These are phyloP conservation scores for Catonia carolina DNA, from an alignment of 2,888 invertebrate species.

Conservation along the genomic window DNA sequence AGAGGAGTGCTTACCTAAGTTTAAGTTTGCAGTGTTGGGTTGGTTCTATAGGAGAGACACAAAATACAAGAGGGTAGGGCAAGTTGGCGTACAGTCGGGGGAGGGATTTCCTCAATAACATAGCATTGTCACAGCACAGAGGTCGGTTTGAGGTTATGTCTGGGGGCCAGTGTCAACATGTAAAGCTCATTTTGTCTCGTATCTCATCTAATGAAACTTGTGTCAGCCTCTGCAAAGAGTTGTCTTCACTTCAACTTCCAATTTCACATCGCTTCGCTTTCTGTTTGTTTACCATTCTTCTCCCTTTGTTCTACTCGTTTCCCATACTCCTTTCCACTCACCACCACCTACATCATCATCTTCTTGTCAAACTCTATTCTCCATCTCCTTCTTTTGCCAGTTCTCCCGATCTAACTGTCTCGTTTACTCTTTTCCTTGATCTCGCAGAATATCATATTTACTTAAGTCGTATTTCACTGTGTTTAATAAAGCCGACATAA, in stretches of 20 bases:
- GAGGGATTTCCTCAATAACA: conserved; percentile 12
- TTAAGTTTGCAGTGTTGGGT: conserved; percentile 7
- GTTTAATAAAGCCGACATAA: no score
- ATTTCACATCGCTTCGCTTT: conserved; percentile 9
- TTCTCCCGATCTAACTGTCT: no score
- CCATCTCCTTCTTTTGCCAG: no score
- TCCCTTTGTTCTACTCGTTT: conserved; percentile 3
- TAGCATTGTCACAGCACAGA: conserved; percentile 8
- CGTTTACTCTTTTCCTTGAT: no score
- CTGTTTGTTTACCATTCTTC: conserved; percentile 7
- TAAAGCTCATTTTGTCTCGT: conserved; percentile 9
- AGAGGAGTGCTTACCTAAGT: conserved; percentile 9
- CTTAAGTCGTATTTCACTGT: no score
- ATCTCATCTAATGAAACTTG: conserved; percentile 14
- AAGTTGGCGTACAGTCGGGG: not conserved
- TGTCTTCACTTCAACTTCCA: conserved; percentile 14
- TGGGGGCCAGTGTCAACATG: conserved; percentile 14
- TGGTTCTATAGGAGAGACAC: not conserved
- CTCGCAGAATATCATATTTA: no score
- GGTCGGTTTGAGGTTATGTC: conserved; percentile 13
- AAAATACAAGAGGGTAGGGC: not conserved
- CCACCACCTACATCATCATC: not conserved
- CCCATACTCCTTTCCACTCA: not conserved
- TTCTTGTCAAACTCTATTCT: no score
- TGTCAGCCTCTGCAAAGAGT: conserved; percentile 13